A percentile compares a stretch with the other conserved stretches of the same genome.
Conservation (phyloP, 2,888 invertebrate genomes). For the Patella caerulea region DNA sequence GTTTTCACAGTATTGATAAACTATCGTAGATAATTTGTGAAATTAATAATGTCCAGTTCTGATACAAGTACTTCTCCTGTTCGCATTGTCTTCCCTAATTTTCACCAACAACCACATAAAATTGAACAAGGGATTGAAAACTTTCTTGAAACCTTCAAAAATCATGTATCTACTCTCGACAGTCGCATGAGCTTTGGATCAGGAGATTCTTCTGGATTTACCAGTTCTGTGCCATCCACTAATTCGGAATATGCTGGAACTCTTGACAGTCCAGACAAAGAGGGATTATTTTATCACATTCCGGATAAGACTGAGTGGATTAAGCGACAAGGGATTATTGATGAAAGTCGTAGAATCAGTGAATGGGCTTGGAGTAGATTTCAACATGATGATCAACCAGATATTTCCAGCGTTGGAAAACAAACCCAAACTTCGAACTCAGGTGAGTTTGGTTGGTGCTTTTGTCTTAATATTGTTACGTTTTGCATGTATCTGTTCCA, state of each 20-base stretch:
- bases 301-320: conserved; percentile 17
- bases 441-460: too few relatives aligned
- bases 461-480: too few relatives aligned
- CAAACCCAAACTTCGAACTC: neutral
- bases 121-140: conserved; percentile 63
- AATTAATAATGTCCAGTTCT: conserved; percentile 4
- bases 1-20: too few relatives aligned
- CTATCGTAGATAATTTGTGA: too few relatives aligned
- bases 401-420: conserved; percentile 6
- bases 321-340: conserved; percentile 38
- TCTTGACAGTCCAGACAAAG: conserved; percentile 48
- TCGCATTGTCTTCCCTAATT: conserved; percentile 3
- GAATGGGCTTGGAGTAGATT: conserved; percentile 41
- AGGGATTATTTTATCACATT: conserved; percentile 6
- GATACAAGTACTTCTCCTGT: conserved; percentile 10
- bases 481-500: too few relatives aligned
- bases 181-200: conserved; percentile 45
- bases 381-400: conserved; percentile 17
- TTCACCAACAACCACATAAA: conserved; percentile 32
- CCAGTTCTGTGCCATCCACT: conserved; percentile 60
- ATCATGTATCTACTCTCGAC: conserved; percentile 55
- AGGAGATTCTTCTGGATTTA: conserved; percentile 49
- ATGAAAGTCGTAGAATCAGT: conserved; percentile 40
- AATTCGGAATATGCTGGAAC: conserved; percentile 31
- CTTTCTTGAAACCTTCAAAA: conserved; percentile 63